A percentile compares a stretch with the other conserved stretches of the same genome.
Conservation (phyloP, 2,797 vertebrate genomes). For the Benthosema pterotum region DNA sequence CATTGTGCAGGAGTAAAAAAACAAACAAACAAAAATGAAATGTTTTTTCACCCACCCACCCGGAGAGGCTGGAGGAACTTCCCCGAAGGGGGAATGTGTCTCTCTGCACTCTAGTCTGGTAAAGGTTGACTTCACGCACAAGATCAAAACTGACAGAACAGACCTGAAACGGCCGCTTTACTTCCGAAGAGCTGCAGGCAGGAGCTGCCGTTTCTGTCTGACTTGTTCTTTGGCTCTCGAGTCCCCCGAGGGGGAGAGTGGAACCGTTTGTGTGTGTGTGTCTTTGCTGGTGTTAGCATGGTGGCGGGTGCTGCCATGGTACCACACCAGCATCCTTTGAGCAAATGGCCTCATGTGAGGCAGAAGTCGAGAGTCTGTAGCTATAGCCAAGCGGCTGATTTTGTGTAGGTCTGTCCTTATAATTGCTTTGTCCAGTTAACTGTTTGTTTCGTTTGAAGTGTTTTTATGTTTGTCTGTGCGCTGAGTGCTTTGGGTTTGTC, state of each 20-base stretch:
- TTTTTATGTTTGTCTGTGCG: conserved; percentile 26
- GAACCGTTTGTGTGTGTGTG: conserved; percentile 11
- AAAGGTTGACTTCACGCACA: conserved; percentile 3
- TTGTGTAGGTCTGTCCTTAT: conserved; percentile 14
- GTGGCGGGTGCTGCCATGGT: conserved; percentile 26
- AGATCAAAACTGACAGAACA: conserved; percentile 11
- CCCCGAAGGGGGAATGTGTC: background rate
- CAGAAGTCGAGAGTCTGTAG: conserved; percentile 9
- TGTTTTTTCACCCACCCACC: conserved; percentile 3
- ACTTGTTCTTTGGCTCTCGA: conserved; percentile 20
- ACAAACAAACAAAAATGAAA: background rate
- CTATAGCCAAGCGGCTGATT: background rate
- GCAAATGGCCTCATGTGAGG: conserved; percentile 20
- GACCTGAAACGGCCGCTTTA: background rate
- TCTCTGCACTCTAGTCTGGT: conserved; percentile 11
- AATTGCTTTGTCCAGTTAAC: no score
- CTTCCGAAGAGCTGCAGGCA: background rate
- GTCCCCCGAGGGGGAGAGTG: conserved; percentile 11
- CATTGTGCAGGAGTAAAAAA: conserved; percentile 21
- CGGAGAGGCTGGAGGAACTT: conserved; percentile 4
- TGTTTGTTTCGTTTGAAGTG: background rate
- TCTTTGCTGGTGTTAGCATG: conserved; percentile 18
- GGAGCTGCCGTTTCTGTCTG: conserved; percentile 6
- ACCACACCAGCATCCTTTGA: conserved; percentile 20
- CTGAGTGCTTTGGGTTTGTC: conserved; percentile 22